Percentiles rank a stretch among this genome's conserved stretches.
phyloP scores from a whole-genome alignment of 2,888 invertebrate species.

The Drosophila leonis region DNA sequence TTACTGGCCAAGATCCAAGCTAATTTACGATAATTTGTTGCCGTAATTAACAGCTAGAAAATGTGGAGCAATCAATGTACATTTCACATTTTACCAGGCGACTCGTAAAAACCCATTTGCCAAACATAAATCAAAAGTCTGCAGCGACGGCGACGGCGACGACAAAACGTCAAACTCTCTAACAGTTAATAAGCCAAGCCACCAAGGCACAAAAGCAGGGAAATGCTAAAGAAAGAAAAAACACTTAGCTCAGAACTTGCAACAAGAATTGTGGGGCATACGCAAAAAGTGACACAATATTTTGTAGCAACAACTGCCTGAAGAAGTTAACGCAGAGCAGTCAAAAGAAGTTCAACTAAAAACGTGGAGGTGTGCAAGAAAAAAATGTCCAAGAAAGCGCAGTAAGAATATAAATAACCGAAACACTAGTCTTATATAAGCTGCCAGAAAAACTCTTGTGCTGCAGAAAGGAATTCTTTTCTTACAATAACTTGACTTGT shows the following conservation, averaged over 20 bases:
- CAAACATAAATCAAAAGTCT: constrained; percentile 48
- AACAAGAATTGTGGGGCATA: constrained; percentile 25
- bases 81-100: constrained; percentile 32
- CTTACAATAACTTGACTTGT: background rate
- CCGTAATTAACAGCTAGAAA: constrained; percentile 47
- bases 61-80: constrained; percentile 53
- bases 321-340: background rate
- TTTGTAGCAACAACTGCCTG: background rate
- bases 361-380: constrained; percentile 1
- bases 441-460: background rate
- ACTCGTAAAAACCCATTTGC: constrained; percentile 37
- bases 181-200: constrained; percentile 40
- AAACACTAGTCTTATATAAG: background rate
- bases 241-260: background rate
- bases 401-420: background rate
- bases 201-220: constrained; percentile 5
- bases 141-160: constrained; percentile 16
- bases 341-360: constrained; percentile 4
- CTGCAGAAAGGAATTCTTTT: too few species aligned
- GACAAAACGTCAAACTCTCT: constrained; percentile 35
- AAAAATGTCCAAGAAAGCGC: background rate
- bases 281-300: constrained; percentile 31
- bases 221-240: background rate
- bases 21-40: constrained; percentile 56
- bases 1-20: constrained; percentile 30